Percentiles rank a stretch among this genome's conserved stretches.
Conservation (phyloP, 2,888 invertebrate genomes). For the Aelia acuminata region DNA sequence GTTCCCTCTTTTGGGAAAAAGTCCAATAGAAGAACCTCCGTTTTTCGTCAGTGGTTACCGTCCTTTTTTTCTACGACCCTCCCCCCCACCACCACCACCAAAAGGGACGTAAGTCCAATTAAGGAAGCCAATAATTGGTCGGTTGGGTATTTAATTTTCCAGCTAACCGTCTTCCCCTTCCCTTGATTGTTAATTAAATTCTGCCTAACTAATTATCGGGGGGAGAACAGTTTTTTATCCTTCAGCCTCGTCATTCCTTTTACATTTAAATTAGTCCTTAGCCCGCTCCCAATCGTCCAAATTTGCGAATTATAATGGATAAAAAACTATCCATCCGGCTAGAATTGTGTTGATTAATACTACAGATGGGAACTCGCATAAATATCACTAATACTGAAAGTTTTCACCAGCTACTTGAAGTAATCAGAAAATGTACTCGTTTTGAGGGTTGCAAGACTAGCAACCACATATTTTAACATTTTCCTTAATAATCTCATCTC, state of each 20-base stretch:
- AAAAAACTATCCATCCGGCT: neutral
- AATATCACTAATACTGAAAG: no score
- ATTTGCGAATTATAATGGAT: slow-evolving; percentile 12
- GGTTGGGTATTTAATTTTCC: slow-evolving; percentile 55
- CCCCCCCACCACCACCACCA: neutral
- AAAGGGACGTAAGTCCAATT: slow-evolving; percentile 56
- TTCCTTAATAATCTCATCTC: no score
- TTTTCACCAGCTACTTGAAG: no score
- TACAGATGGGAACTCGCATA: neutral
- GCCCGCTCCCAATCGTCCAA: neutral
- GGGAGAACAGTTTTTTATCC: slow-evolving; percentile 45
- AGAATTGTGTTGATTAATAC: neutral
- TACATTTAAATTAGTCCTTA: slow-evolving; percentile 28
- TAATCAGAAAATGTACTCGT: no score
- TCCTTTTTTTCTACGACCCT: neutral
- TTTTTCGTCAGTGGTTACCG: slow-evolving; percentile 37
- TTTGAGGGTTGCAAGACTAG: no score
- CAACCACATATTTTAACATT: no score
- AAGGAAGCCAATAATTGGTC: slow-evolving; percentile 56
- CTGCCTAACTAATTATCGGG: slow-evolving; percentile 57
- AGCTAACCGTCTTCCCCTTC: slow-evolving; percentile 34
- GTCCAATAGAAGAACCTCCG: neutral
- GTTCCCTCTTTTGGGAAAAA: neutral
- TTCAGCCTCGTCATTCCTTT: slow-evolving; percentile 26
- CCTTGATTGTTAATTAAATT: slow-evolving; percentile 58